Evolutionary conservation across 2,888 invertebrate species (phyloP), one percentile per base, ranked within the genome.

Genomic region (Busseola fusca): DNA sequence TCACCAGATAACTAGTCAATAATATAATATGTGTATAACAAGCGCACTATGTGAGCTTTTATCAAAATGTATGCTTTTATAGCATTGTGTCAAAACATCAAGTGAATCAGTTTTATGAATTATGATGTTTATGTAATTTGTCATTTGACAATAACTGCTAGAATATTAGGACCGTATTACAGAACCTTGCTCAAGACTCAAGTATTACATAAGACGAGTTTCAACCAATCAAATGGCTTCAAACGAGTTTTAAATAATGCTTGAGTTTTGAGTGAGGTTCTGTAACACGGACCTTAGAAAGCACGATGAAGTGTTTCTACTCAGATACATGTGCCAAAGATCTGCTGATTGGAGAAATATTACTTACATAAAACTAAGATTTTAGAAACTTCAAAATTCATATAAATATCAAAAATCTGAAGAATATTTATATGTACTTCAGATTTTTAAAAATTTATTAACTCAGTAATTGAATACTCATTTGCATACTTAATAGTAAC

Each of bases 71-170:
- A 72, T 81, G 81, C 76, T 78, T 80, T 54, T 56, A 79, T 63
- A 65, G 78, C 78, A 78, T 71, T 74, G 67, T 80, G 70, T 74
- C 63, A 75, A 67, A 56, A 70, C 50, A 65, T 72, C 63, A 72
- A 75, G 73, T 79, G 72, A 72, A 78, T 70, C 64, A 80, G 67
- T 78, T 76, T 70, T 76, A 83, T 78, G 70, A 75, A 81, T 73
- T 78, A 80, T 69, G 74, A 77, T 80, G 81, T 82, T 82, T 76
- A 78, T 72, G 81, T 79, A 85, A 79, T 80, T 76, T 34, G 34
- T 34, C 34, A 34, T 34, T 84, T 84, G 90, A 90, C 90, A 90
- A 90, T 90, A 90, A 90, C 81, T 79, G 78, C 76, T 82, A 74
- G 67, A 74, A 69, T 78, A 69, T 78, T 74, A n/a, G n/a, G n/a